Conservation (phyloP, 64 coral and sea anemone genomes). For the Cladopsammia gracilis region DNA sequence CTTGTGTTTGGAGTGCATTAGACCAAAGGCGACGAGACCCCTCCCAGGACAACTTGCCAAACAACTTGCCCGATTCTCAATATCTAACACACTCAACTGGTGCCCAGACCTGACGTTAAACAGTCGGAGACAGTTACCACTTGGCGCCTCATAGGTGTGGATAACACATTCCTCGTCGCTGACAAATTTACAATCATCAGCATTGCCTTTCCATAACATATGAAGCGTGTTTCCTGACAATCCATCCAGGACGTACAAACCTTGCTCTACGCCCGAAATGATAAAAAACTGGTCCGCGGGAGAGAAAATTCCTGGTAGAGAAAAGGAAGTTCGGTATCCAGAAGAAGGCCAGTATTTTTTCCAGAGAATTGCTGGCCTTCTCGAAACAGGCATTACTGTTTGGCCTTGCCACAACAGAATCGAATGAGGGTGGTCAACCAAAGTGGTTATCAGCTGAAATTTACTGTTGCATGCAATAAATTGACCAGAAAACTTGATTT, state of each 20-base stretch:
- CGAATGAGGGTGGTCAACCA: too few relatives aligned
- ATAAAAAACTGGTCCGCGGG: not conserved
- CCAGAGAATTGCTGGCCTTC: not conserved
- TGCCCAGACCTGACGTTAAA: not conserved
- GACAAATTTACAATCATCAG: not conserved
- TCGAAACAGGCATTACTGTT: too few relatives aligned
- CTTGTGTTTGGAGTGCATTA: too few relatives aligned
- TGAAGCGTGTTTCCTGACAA: not conserved
- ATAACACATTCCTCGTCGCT: not conserved
- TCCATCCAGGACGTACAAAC: not conserved
- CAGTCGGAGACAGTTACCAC: not conserved
- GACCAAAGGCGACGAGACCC: not conserved
- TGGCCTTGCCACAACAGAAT: too few relatives aligned
- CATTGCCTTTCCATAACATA: not conserved
- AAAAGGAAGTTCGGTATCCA: fast-evolving
- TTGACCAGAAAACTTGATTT: too few relatives aligned
- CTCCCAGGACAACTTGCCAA: not conserved
- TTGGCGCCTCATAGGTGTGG: too few relatives aligned
- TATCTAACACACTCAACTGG: not conserved
- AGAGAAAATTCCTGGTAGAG: not conserved
- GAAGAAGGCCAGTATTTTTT: not conserved
- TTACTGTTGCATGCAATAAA: not conserved
- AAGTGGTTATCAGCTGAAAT: not conserved
- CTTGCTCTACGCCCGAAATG: not conserved
- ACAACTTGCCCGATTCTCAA: not conserved